phyloP scores from a whole-genome alignment of 2,113 vertebrate species.

The Camarhynchus parvulus region DNA sequence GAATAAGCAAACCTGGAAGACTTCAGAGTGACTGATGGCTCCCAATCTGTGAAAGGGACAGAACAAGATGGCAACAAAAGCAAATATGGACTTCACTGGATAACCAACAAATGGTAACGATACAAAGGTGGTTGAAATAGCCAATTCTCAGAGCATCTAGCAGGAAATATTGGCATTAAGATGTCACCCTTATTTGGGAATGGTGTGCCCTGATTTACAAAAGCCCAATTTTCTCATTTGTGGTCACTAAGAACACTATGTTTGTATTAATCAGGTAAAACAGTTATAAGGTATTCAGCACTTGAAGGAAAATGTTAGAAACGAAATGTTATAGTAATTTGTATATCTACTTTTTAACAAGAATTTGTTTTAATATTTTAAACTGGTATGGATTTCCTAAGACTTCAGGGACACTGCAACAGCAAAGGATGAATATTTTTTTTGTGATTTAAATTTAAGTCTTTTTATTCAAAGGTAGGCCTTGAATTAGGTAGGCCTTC shows the following conservation, averaged over 20 bases:
- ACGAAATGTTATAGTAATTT: neutral
- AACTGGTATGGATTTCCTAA: neutral
- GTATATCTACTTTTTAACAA: neutral
- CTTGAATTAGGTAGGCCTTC: neutral
- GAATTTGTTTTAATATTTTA: neutral
- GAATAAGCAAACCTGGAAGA: neutral
- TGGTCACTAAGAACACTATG: neutral
- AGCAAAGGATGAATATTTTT: neutral
- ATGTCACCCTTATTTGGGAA: neutral
- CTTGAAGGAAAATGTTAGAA: neutral
- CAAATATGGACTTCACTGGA: neutral
- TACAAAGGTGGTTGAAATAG: neutral
- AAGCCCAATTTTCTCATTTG: neutral
- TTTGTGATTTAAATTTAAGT: neutral
- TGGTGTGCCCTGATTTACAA: neutral
- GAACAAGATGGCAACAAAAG: neutral
- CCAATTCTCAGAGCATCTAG: neutral
- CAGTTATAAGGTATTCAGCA: neutral
- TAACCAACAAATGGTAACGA: neutral
- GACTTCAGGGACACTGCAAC: neutral
- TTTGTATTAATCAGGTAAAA: neutral
- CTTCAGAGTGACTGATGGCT: neutral
- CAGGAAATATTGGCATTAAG: neutral
- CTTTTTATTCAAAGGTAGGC: neutral
- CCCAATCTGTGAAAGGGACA: neutral